phyloP scores from a whole-genome alignment of 2,888 invertebrate species.

The Meliscaeva auricollis region DNA sequence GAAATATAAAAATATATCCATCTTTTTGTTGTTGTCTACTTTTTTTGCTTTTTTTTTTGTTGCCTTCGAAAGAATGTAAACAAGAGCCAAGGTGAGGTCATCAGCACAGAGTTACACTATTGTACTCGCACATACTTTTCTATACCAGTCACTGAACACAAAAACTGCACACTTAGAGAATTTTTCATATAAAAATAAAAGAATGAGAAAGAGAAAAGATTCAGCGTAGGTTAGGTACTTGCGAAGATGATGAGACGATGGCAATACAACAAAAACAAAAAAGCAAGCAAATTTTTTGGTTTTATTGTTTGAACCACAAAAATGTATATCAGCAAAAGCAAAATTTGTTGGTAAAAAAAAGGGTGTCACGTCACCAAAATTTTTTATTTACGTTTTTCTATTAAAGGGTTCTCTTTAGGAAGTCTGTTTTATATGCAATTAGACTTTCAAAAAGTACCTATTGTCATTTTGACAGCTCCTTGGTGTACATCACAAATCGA shows the following conservation, averaged over 20 bases:
- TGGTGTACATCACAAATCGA: too few relatives aligned
- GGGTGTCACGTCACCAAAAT: too few relatives aligned
- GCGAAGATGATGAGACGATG: not conserved
- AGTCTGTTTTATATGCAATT: too few relatives aligned
- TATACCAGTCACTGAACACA: conserved; percentile 31
- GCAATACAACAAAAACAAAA: not conserved
- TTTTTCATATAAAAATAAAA: conserved; percentile 2
- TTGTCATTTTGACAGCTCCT: too few relatives aligned
- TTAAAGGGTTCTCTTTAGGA: too few relatives aligned
- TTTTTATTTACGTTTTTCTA: too few relatives aligned
- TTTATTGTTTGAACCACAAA: too few relatives aligned
- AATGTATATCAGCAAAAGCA: too few relatives aligned
- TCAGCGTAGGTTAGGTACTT: not conserved
- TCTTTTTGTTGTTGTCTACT: conserved; percentile 23
- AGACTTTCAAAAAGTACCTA: too few relatives aligned
- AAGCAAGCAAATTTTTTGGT: too few relatives aligned
- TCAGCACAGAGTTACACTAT: conserved; percentile 59
- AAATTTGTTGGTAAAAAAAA: too few relatives aligned
- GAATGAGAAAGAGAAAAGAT: conserved; percentile 15
- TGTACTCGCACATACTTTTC: not conserved
- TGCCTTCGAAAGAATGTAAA: conserved; percentile 60
- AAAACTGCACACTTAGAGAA: conserved; percentile 18
- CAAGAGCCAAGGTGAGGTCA: conserved; percentile 74
- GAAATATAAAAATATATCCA: conserved; percentile 6
- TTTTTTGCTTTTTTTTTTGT: conserved; percentile 7